These are phyloP conservation scores for Diachrysia chrysitis DNA, from an alignment of 2,888 invertebrate species.

Conservation along the genomic window DNA sequence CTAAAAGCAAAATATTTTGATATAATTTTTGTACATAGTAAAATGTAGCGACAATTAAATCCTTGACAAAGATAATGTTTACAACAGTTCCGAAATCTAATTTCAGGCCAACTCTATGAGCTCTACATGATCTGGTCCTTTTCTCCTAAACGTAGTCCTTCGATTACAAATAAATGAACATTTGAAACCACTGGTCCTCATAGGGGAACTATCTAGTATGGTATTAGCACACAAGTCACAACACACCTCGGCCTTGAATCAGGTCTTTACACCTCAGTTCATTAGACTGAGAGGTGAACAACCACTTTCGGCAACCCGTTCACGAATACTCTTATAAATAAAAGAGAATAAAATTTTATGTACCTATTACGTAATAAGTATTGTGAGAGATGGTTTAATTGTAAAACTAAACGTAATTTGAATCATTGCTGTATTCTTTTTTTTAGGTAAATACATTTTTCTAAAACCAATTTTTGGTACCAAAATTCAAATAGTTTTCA, in stretches of 20 bases:
- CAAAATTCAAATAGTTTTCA: too few species aligned
- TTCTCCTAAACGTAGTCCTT: background rate
- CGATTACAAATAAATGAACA: background rate
- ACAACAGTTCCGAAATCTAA: too few species aligned
- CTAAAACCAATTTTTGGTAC: too few species aligned
- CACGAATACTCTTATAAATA: constrained; percentile 58
- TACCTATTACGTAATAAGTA: background rate
- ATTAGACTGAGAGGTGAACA: constrained; percentile 71
- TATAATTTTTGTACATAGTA: too few species aligned
- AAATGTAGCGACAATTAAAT: too few species aligned
- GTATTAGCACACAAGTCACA: constrained; percentile 45
- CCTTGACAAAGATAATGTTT: too few species aligned
- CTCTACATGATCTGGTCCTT: too few species aligned
- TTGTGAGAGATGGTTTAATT: background rate
- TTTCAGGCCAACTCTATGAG: too few species aligned
- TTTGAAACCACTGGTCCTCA: constrained; percentile 17
- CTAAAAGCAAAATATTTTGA: too few species aligned
- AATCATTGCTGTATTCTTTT: too few species aligned
- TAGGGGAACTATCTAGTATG: constrained; percentile 45
- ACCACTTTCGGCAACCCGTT: constrained; percentile 76
- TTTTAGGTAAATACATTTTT: too few species aligned
- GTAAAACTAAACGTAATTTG: too few species aligned
- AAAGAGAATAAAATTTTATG: constrained; percentile 37
- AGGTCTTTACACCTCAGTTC: constrained; percentile 65
- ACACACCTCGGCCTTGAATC: constrained; percentile 65